Conservation (phyloP, 2,888 invertebrate species). For the Trypoxylon attenuatum region DNA sequence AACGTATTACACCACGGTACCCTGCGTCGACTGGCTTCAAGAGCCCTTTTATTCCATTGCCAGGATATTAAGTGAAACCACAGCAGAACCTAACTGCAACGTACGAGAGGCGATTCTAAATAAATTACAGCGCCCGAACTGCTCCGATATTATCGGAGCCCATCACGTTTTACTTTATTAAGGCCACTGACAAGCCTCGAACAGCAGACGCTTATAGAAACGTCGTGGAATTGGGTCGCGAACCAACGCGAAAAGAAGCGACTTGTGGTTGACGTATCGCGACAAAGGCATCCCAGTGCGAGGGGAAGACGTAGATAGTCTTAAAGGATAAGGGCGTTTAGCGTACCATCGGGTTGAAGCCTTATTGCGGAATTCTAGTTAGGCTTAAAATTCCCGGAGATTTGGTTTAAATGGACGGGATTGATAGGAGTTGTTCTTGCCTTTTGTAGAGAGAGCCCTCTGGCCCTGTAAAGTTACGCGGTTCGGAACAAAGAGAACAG, state of each 20-base stretch:
- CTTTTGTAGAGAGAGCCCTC: conserved; percentile 24
- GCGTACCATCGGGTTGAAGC: conserved; percentile 11
- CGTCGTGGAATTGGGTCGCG: not conserved
- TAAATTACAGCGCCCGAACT: not conserved
- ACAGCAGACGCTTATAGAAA: not conserved
- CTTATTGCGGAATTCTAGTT: conserved; percentile 23
- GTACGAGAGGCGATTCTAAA: not conserved
- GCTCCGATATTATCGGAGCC: not conserved
- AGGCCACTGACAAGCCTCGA: not conserved
- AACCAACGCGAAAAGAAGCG: not conserved
- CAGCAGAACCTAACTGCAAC: not conserved
- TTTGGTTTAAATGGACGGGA: conserved; percentile 36
- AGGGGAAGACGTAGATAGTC: not conserved
- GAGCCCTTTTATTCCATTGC: not conserved
- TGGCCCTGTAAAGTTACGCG: conserved; percentile 12
- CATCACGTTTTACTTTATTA: not conserved
- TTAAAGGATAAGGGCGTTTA: conserved; percentile 25
- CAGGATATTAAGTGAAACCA: not conserved
- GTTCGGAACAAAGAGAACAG: conserved; percentile 18
- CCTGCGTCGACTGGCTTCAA: no score
- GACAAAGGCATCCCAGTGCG: not conserved
- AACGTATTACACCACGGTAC: not conserved
- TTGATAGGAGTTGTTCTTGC: conserved; percentile 46
- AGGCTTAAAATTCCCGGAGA: conserved; percentile 36
- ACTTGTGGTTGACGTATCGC: not conserved